These are phyloP conservation scores for Rhinoraja longicauda DNA, from an alignment of 2,797 vertebrate genomes.

Conservation along the genomic window DNA sequence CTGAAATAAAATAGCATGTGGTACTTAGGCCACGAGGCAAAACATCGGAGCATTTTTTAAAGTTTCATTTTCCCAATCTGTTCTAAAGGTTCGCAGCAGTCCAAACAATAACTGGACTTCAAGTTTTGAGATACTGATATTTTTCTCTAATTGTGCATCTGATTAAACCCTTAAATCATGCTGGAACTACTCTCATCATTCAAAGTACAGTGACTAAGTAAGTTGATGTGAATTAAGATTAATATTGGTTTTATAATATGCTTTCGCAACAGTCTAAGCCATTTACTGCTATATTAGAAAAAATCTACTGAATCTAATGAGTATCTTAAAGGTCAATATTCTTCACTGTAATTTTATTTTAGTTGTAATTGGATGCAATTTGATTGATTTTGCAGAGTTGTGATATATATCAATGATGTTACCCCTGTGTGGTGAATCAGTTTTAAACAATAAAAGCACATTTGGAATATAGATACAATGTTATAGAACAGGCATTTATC, in stretches of 20 bases:
- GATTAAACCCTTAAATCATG: neutral
- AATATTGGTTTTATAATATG: conserved; percentile 1
- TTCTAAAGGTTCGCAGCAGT: neutral
- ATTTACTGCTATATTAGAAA: neutral
- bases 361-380: neutral
- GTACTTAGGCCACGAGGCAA: no score
- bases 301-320: neutral
- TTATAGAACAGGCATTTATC: neutral
- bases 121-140: neutral
- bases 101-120: neutral
- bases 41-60: neutral
- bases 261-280: neutral
- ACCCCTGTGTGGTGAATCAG: neutral
- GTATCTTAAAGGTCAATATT: neutral
- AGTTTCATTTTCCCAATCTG: neutral
- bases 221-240: neutral
- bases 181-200: neutral
- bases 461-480: neutral
- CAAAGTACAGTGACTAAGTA: neutral
- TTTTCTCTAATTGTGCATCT: neutral
- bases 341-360: conserved; percentile 4
- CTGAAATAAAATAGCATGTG: no score
- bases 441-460: no score
- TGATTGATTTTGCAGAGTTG: neutral
- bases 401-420: neutral